Conservation (phyloP, 2,797 vertebrate genomes). For the Arrhamphus sclerolepis region DNA sequence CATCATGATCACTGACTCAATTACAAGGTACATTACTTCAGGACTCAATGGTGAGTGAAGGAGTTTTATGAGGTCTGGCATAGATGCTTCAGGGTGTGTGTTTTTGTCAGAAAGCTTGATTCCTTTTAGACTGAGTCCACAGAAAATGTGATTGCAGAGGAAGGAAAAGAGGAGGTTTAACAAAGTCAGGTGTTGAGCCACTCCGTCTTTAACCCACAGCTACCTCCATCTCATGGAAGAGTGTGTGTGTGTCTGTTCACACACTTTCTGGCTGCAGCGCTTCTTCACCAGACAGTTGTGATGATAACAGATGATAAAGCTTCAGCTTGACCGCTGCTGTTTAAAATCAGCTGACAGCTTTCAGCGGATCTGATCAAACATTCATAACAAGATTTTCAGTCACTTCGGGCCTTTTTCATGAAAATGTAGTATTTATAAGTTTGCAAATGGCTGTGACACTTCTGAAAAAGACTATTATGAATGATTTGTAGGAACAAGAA, state of each 20-base stretch:
- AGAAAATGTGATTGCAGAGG: background rate
- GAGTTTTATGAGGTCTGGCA: slow-evolving; percentile 59
- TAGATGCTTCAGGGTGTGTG: slow-evolving; percentile 13
- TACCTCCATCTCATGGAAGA: slow-evolving; percentile 21
- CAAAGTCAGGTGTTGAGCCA: background rate
- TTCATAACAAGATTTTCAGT: too few species aligned
- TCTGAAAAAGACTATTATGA: too few species aligned
- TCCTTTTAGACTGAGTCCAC: slow-evolving; percentile 3
- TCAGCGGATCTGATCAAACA: too few species aligned
- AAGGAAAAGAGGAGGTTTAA: background rate
- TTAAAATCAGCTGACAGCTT: slow-evolving; percentile 21
- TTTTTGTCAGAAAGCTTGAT: too few species aligned
- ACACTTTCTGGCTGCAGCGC: background rate
- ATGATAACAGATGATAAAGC: too few species aligned
- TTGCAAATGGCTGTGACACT: too few species aligned
- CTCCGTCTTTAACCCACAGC: slow-evolving; percentile 37
- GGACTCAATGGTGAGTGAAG: slow-evolving; percentile 53
- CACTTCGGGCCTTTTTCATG: too few species aligned
- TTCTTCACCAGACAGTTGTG: background rate
- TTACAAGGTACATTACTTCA: slow-evolving; percentile 35
- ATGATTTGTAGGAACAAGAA: too few species aligned
- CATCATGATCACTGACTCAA: slow-evolving; percentile 24
- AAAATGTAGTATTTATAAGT: too few species aligned
- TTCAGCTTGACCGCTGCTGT: slow-evolving; percentile 16
- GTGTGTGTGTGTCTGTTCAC: background rate